Evolutionary conservation across 2,113 vertebrate genomes (phyloP).

Genomic region (Xenopus laevis): DNA sequence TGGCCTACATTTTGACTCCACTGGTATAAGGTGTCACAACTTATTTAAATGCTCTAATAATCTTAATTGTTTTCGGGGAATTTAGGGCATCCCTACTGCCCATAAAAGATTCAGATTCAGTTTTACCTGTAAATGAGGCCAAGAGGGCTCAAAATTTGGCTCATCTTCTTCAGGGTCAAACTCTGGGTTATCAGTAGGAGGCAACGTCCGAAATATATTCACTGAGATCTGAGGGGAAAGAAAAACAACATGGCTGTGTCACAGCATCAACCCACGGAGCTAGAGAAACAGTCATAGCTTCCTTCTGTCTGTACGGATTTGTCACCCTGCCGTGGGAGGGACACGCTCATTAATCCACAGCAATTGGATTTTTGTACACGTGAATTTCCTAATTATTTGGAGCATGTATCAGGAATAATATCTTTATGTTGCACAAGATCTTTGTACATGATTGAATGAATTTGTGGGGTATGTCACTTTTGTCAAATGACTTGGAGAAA

Average conservation of each 20-base stretch:
- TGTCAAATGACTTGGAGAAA: too few species aligned
- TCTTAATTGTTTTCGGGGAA: too few species aligned
- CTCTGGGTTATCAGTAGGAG: conserved; percentile 89
- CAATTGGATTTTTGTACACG: too few species aligned
- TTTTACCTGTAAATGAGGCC: conserved; percentile 86
- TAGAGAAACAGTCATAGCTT: not conserved
- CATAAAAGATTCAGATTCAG: not conserved
- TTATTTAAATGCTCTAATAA: too few species aligned
- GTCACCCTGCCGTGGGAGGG: conserved; percentile 16
- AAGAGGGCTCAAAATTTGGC: conserved; percentile 86
- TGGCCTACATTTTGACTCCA: too few species aligned
- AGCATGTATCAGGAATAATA: too few species aligned
- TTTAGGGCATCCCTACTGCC: too few species aligned
- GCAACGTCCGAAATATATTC: conserved; percentile 87
- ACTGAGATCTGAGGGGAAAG: conserved; percentile 75
- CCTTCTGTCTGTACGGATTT: not conserved
- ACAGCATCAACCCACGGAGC: not conserved
- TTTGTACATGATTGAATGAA: too few species aligned
- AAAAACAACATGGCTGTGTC: conserved; percentile 9
- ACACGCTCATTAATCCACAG: not conserved
- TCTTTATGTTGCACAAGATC: too few species aligned
- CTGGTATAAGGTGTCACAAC: too few species aligned
- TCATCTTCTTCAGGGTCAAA: conserved; percentile 92
- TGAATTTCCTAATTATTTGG: too few species aligned
- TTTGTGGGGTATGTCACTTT: too few species aligned